Base-by-base conservation (phyloP, 2,797 vertebrate genomes). In the Crenuchus spilurus region DNA sequence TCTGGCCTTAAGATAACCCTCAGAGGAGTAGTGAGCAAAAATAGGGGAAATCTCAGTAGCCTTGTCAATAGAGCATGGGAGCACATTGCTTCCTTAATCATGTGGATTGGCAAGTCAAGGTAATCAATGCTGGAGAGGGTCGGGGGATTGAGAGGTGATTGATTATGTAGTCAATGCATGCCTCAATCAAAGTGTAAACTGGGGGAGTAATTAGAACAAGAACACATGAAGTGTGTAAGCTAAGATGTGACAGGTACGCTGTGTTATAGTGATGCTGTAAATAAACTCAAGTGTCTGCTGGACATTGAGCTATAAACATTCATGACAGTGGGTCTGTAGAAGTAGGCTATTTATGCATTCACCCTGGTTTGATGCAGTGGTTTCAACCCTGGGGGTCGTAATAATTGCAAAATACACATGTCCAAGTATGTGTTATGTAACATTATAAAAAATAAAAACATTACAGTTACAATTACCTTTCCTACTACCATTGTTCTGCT, bases 121-220 rank as follows among this genome's bases (percentile, higher is more conserved):
- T 61, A 76, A 73, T 61, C 74, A 39, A 79, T 76, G 76, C 11
- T 52, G 11, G 51, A 60, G 46, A 62, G 65, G 31, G 69, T 49
- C 52, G 69, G 24, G 24, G 31, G 37, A 72, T 66, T 35, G 55
- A 80, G 68, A 41, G 63, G 39, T 37, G 67, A 83, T 81, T 73
- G 82, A 80, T 84, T 84, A 70, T 70, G 37, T 55, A 58, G 57
- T 76, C 72, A 35, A 75, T 74, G 77, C 35, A 78, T 39, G 73
- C 75, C 68, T 75, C 68, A 64, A 82, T 84, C 83, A 84, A 81
- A 75, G 76, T 44, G 44, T 64, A 66, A 85, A 81, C 62, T 63
- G 30, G 18, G 31, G 57, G 57, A 75, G 71, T 75, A 83, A 82
- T 82, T 82, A 81, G 55, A 51, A 42, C 49, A 58, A 44, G 46